Base-by-base conservation (phyloP, 1,140 invertebrate genomes). In the Cryptotermes secundus region DNA sequence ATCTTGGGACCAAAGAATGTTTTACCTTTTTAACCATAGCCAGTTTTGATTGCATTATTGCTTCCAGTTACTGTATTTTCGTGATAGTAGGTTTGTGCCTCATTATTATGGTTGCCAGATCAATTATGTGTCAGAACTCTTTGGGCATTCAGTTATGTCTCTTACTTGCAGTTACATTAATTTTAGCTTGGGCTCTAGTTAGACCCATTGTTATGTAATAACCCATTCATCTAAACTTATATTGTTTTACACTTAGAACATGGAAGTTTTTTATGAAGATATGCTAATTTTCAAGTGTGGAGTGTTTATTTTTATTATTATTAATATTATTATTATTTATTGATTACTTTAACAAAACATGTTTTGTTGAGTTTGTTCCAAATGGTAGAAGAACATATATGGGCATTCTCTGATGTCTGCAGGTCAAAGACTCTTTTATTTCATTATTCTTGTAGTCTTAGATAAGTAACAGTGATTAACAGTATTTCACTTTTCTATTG, bases 1-100 rank as follows among this genome's bases (percentile, higher is more conserved):
- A 72, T 72, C 26, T 72, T 31, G 59, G 59, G 59, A 72, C 59
- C 59, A 72, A 72, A 72, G 59, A 72, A 72, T 72, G 26, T 59
- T 72, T 72, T 72, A 72, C n/a, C 59, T 72, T 72, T 72, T 72
- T 72, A 72, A 72, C 26, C 59, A 72, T 72, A 72, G 26, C 59
- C 59, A 72, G 59, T 72, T 59, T 72, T n/a, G 59, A 72, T 72
- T 72, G 59, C 59, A n/a, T 72, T 31, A 2, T 72, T 72, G 59
- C 59, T 72, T 72, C 59, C 59, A 72, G 26, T 72, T 72, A 72
- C 59, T 72, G 26, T 72, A 72, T 72, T 49, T 72, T 72, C 31
- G 59, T 72, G 59, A 72, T 26, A 65, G 59, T 72, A 26, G n/a
- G 59, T 72, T 72, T 3, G n/a, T 31, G 59, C 59, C 59, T 31